A percentile compares a stretch with the other conserved stretches of the same genome.
phyloP scores from a whole-genome alignment of 2,113 vertebrate species.

The Conger conger region DNA sequence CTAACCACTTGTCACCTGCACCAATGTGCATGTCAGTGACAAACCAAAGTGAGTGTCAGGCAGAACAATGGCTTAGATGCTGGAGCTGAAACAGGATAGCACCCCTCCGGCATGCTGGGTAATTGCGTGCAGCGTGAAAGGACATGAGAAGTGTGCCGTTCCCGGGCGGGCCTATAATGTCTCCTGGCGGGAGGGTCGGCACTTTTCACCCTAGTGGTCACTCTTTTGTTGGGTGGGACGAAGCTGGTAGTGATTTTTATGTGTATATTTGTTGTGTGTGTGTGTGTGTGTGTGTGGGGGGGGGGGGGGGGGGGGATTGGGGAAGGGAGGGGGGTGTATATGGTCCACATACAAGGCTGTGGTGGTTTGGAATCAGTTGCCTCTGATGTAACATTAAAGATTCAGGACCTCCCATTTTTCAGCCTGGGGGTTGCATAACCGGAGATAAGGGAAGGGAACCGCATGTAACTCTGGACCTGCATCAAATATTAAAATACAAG shows the following conservation, averaged over 20 bases:
- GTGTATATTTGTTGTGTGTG: no score
- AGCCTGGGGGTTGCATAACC: conserved; percentile 9
- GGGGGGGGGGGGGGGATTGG: no score
- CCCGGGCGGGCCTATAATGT: neutral
- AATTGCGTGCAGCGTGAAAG: neutral
- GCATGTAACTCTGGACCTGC: conserved; percentile 8
- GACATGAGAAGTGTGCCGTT: neutral
- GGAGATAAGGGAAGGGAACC: neutral
- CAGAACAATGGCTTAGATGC: neutral
- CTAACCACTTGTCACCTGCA: neutral
- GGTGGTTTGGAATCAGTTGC: neutral
- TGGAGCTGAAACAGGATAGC: neutral
- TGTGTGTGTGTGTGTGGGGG: no score
- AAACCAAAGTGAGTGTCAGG: neutral
- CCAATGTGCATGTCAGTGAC: neutral
- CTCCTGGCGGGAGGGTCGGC: neutral
- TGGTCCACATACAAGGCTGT: neutral
- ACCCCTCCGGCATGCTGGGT: neutral
- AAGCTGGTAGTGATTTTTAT: neutral
- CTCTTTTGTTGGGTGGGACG: neutral
- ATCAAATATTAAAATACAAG: conserved; percentile 7
- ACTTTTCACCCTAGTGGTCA: neutral
- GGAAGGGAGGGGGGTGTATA: no score
- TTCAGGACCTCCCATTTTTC: conserved; percentile 11
- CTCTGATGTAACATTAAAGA: conserved; percentile 20